Evolutionary conservation across 2,888 invertebrate genomes (phyloP), one percentile per base, ranked within the genome.

Genomic region (Dione juno): DNA sequence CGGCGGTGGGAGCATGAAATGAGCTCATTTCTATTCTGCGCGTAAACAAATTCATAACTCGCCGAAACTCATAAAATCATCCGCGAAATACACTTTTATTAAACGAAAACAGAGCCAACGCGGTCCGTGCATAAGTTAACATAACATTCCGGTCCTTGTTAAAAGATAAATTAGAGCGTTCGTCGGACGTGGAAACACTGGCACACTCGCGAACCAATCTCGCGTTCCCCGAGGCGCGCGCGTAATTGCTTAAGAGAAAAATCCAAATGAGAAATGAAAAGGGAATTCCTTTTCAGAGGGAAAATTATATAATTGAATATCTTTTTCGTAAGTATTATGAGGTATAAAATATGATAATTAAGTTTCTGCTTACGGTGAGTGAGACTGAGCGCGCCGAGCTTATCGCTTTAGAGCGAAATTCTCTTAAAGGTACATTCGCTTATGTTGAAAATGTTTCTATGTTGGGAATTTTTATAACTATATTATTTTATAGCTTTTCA

Each of bases 261-360:
- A 93, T 93, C 92, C 92, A 92, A 92, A 92, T 92, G 92, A 93
- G 90, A 93, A 93, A 92, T 92, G 90, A 92, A 92, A 92, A 91
- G 91, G 90, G 90, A 91, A 86, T 90, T 90, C 89, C 87, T 90
- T 89, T 91, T 88, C 88, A 88, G 87, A 89, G 88, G 87, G 90
- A 91, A 92, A 92, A 92, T 92, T 92, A 92, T 89, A 92, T 93
- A 92, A 93, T 93, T 92, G 90, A 92, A 93, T 93, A 92, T 92
- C 90, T 91, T 81, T 86, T 87, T 88, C 90, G 88, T 92, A 90
- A 92, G 92, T 88, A 92, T 92, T 89, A 93, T 90, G 91, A 92
- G 90, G 89, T 92, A 92, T 92, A 92, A 93, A 92, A 93, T 92
- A 93, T 93, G 93, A 91, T 93, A 92, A 93, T 92, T 89, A 88